phyloP scores from a whole-genome alignment of 2,113 vertebrate genomes.

The Thamnophis sirtalis region DNA sequence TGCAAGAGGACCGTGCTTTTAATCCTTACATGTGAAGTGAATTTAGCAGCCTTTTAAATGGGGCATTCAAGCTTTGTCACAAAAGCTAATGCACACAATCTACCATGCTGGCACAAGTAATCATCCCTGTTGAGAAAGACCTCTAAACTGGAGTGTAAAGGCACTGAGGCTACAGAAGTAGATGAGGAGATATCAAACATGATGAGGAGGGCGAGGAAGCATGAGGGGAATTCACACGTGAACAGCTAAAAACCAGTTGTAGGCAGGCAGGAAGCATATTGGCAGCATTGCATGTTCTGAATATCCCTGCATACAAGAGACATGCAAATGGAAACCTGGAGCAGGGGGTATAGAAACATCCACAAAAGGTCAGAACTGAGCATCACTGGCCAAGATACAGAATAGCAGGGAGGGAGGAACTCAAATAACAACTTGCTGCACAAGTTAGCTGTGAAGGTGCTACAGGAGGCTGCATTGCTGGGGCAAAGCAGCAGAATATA shows the following conservation, averaged over 20 bases:
- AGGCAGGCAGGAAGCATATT: neutral
- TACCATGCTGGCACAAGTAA: neutral
- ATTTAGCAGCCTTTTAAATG: neutral
- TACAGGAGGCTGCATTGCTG: neutral
- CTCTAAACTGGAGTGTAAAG: neutral
- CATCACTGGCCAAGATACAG: neutral
- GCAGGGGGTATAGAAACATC: neutral
- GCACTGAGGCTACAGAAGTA: neutral
- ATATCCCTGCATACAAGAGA: neutral
- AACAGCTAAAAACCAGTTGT: neutral
- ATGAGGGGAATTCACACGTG: neutral
- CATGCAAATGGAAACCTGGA: neutral
- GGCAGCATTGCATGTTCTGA: neutral
- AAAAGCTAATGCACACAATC: neutral
- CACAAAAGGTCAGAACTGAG: neutral
- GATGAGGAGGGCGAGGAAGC: neutral
- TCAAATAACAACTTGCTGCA: neutral
- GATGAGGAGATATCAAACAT: neutral
- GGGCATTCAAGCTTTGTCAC: conserved; percentile 19
- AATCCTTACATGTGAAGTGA: conserved; percentile 14
- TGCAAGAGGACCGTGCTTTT: neutral
- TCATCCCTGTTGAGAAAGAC: neutral
- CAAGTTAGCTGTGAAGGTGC: neutral
- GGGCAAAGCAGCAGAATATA: neutral
- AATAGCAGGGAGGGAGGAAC: neutral